Percentiles rank a stretch among this genome's conserved stretches.
Evolutionary conservation across 2,797 vertebrate species (phyloP).

Genomic region (Siniperca undulata): DNA sequence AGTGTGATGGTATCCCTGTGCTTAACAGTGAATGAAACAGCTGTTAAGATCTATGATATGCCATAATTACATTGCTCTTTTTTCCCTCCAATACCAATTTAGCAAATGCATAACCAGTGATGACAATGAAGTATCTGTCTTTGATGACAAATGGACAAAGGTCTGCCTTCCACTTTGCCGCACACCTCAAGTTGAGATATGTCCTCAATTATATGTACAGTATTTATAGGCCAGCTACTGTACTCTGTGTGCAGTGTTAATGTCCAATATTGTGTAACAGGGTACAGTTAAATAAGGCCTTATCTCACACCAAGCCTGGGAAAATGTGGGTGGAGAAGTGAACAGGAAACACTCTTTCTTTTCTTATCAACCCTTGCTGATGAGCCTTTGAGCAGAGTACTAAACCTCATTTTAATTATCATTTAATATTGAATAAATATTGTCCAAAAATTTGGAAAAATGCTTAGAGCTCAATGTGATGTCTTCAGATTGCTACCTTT

Average conservation of each 20-base stretch:
- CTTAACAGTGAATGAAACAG: conserved; percentile 77
- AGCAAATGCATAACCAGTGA: conserved; percentile 74
- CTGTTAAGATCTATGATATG: conserved; percentile 82
- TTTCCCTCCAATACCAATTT: conserved; percentile 70
- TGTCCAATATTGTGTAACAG: conserved; percentile 3
- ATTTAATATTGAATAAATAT: neutral
- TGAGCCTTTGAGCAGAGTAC: neutral
- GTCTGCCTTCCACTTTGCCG: conserved; percentile 43
- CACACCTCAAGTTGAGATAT: conserved; percentile 38
- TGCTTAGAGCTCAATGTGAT: neutral
- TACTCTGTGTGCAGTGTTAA: conserved; percentile 28
- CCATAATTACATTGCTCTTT: conserved; percentile 68
- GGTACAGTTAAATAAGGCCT: neutral
- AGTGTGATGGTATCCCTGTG: conserved; percentile 60
- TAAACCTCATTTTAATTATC: neutral
- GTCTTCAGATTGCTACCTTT: neutral
- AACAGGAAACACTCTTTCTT: neutral
- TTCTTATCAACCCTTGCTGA: neutral
- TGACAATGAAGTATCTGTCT: conserved; percentile 50
- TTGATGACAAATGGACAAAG: conserved; percentile 62
- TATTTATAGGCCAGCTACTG: conserved; percentile 34
- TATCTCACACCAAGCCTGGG: neutral
- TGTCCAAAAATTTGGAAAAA: neutral
- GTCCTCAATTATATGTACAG: conserved; percentile 36
- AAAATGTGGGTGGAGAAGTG: neutral